These are phyloP conservation scores for Australoheros scitulus DNA, from an alignment of 2,113 vertebrate genomes.

Conservation along the genomic window DNA sequence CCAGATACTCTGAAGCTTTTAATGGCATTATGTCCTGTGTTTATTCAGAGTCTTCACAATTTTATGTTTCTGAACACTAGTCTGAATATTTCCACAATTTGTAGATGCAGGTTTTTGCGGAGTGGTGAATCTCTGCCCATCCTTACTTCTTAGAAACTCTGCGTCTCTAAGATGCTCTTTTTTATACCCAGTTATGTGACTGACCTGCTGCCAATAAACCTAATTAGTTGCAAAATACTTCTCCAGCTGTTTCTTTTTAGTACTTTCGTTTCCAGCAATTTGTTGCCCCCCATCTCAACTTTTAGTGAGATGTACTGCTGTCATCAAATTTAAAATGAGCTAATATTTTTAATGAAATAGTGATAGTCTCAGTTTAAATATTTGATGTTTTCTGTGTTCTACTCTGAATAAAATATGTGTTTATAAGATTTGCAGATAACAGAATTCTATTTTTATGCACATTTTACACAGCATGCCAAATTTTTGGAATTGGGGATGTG, in stretches of 20 bases:
- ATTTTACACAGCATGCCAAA: not conserved
- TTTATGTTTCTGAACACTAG: too few species aligned
- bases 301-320: not conserved
- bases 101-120: too few species aligned
- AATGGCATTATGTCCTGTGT: too few species aligned
- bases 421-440: not conserved
- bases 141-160: too few species aligned
- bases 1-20: not conserved
- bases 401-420: not conserved
- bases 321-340: not conserved
- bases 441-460: not conserved
- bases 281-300: not conserved
- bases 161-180: too few species aligned
- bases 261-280: not conserved
- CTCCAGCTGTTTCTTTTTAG: not conserved
- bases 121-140: too few species aligned
- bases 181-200: not conserved
- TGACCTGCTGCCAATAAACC: not conserved
- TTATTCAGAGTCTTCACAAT: too few species aligned
- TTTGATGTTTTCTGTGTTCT: not conserved
- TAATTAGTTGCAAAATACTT: not conserved
- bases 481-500: not conserved
- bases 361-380: not conserved
- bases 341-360: not conserved
- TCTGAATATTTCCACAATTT: too few species aligned